Evolutionary conservation across 2,113 vertebrate species (phyloP), one percentile per base, ranked within the genome.

Genomic region (Collichthys lucidus): DNA sequence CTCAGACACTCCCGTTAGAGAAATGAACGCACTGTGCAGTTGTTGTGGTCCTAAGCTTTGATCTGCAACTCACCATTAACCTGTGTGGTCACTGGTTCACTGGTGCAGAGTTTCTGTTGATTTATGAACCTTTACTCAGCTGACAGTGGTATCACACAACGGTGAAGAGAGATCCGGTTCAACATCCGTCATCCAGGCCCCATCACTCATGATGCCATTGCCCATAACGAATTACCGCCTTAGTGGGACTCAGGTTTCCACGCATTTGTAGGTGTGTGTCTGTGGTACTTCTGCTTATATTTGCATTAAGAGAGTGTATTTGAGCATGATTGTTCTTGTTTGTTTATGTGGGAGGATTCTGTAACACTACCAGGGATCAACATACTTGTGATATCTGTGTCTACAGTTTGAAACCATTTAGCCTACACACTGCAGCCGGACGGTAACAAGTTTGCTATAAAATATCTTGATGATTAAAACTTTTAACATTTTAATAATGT

Each of bases 281-380:
- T 60, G 31, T 9, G 9, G 42, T 7, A 12, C 46, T 73, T 90
- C 44, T 82, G 74, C 77, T 85, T 77, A 19, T 80, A 82, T 88
- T 85, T 87, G 85, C 40, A 42, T n/a, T 19, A 55, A 26, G 19
- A 49, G 17, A 67, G 65, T 83, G 61, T 81, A 77, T 76, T 81
- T 75, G 80, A 88, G 63, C 61, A 46, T 75, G 66, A 60, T 42
- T 80, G 20, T 63, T 69, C 69, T 6, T 80, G 82, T 89, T 84
- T 89, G 63, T 22, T 74, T 50, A 49, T 68, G 49, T 72, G 82
- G 86, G 86, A 86, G 82, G 80, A 86, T 80, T 86, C 40, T 20
- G 52, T 79, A 66, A 57, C 55, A 49, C 57, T 53, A 44, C 11
- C 12, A 50, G 22, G 24, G 52, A 80, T 12, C 5, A 44, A 44